Evolutionary conservation across 2,888 invertebrate species (phyloP).

Genomic region (Cerastis rubricosa): DNA sequence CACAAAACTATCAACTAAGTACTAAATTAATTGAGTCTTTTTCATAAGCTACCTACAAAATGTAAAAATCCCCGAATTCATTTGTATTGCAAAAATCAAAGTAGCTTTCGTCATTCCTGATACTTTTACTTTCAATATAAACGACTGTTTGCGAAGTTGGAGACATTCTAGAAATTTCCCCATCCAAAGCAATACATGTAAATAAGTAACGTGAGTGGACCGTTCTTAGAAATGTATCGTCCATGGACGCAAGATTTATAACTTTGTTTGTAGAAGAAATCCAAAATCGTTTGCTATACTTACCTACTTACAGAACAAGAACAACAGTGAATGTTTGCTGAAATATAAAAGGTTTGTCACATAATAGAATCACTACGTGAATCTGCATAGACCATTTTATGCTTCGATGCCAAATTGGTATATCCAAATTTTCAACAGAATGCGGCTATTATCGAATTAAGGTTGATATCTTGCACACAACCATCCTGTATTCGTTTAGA

Average conservation of each 20-base stretch:
- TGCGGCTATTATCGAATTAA: too few relatives aligned
- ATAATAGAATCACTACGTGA: background rate
- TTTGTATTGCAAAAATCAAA: conserved; percentile 23
- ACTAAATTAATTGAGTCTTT: background rate
- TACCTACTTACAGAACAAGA: background rate
- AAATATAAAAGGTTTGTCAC: background rate
- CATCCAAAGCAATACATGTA: conserved; percentile 46
- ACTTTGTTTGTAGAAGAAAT: conserved; percentile 52
- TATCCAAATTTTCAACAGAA: background rate
- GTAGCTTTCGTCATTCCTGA: conserved; percentile 26
- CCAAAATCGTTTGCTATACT: conserved; percentile 20
- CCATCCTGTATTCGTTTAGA: background rate
- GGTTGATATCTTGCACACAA: too few relatives aligned
- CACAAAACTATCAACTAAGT: background rate
- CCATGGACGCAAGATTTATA: conserved; percentile 52
- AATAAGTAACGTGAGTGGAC: conserved; percentile 43
- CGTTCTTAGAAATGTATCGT: conserved; percentile 36
- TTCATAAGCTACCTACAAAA: background rate
- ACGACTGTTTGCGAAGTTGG: conserved; percentile 3
- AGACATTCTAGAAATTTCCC: conserved; percentile 9
- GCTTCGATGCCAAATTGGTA: background rate
- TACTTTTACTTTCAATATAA: conserved; percentile 11
- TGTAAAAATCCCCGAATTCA: background rate
- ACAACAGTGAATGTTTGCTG: conserved; percentile 1
- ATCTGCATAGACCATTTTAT: background rate